Base-by-base conservation (phyloP, 2,797 vertebrate genomes). In the Rhodeus uyekii region DNA sequence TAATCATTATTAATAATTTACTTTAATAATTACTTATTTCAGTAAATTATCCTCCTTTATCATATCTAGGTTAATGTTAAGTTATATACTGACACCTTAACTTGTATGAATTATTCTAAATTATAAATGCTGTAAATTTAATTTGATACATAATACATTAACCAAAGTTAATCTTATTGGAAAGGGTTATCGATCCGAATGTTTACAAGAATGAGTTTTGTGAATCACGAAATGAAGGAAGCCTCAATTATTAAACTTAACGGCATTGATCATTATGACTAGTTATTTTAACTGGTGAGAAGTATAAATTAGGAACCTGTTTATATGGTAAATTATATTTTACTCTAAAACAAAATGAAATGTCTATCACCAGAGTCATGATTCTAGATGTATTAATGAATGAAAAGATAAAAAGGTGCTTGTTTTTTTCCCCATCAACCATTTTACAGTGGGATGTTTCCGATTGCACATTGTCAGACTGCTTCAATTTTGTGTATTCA, bases 371-470 rank as follows among this genome's bases (percentile, higher is more conserved):
- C 50, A 48, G 22, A 36, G 44, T 63, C 39, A 46, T 48, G 18
- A 44, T 58, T 81, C 44, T 29, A 29, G 8, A 39, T 65, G 60
- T 76, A 67, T 14, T 76, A 69, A 38, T 34, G 12, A 77, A 27
- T 29, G 13, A 76, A 48, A 4, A 60, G 36, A n/a, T 16, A 55
- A 53, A 55, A 53, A 68, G 39, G 61, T 82, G 55, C 55, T 61
- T 76, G 67, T 10, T 64, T 36, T 80, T 74, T 53, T 22, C n/a
- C n/a, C n/a, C 29, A 50, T 67, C 2, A 53, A 24, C 3, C 3
- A 73, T 73, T 60, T 78, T 71, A 36, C 67, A 80, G 22, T 63
- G 38, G 67, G 16, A 68, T 58, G 48, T 69, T 76, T 58, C 48
- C 36, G 24, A 76, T 32, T 58, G 61, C 16, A 29, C 44, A 29